A percentile compares a stretch with the other conserved stretches of the same genome.
Evolutionary conservation across 2,888 invertebrate species (phyloP).

Genomic region (Drosophila prolongata): DNA sequence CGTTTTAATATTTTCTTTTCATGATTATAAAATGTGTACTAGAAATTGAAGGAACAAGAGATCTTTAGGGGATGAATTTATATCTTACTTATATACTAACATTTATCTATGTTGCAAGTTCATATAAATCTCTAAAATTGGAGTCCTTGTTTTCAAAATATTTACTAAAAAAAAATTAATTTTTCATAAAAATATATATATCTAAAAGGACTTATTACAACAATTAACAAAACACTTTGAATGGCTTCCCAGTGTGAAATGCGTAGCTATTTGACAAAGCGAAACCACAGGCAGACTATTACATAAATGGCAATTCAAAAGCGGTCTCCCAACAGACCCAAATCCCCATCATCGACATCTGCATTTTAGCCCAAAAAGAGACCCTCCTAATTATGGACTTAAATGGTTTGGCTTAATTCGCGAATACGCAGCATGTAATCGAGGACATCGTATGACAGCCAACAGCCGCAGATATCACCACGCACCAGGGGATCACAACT

Average conservation of each 20-base stretch:
- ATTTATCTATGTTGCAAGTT: too few species aligned
- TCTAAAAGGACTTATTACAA: too few species aligned
- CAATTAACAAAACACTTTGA: too few species aligned
- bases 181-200: too few species aligned
- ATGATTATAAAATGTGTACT: neutral
- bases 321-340: neutral
- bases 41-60: too few species aligned
- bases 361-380: neutral
- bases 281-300: neutral
- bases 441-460: slow-evolving; percentile 35
- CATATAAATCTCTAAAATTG: too few species aligned
- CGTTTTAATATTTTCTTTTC: neutral
- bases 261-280: neutral
- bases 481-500: slow-evolving; percentile 20
- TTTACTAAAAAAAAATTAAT: too few species aligned
- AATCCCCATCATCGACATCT: neutral
- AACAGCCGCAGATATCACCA: slow-evolving; percentile 23
- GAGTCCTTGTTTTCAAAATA: too few species aligned
- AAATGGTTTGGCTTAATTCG: slow-evolving; percentile 14
- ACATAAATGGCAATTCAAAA: slow-evolving; percentile 5
- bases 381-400: slow-evolving; percentile 27
- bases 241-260: neutral
- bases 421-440: slow-evolving; percentile 31
- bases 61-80: too few species aligned
- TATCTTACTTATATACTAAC: too few species aligned